Base-by-base conservation (phyloP, 2,113 vertebrate genomes). In the Myrmecobius fasciatus region DNA sequence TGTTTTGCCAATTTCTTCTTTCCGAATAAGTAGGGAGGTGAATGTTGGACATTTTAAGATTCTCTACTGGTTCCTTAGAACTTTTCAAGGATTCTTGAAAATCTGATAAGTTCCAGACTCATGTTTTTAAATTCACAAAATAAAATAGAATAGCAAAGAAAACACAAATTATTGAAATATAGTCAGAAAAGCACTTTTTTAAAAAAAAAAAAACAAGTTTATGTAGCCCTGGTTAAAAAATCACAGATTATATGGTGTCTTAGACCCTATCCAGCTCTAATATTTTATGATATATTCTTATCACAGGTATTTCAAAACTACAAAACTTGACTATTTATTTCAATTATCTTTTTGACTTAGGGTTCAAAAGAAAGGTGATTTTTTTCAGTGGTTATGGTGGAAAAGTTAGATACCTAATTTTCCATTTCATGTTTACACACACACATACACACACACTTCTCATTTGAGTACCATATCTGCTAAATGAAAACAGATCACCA, bases 401-500 rank as follows among this genome's bases (percentile, higher is more conserved):
- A 43, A 83, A 43, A 1, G 17, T 7, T 8, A 20, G 7, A 20
- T 43, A 43, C 17, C 17, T n/a, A n/a, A 75, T n/a, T n/a, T 75
- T 75, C 67, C 67, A 75, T 6, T 75, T 4, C 4, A 2, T 24
- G 7, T 43, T 22, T 43, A 20, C n/a, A 43, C 20, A n/a, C 12
- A 31, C 28, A 60, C 10, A 31, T 0, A 36, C 56, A n/a, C 60
- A 60, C 36, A 75, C 31, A 36, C 60, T 0, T 1, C 12, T 67
- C 52, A 94, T 47, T 25, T 36, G 92, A 94, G 92, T 48, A 96
- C 9, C 52, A 67, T 0, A 89, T 51, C 31, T 91, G 75, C 7
- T 48, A 93, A 83, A 95, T 2, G 52, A 1, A 88, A n/a, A 31
- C 28, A 60, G 1, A 25, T 97, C 96, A 96, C 83, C 17, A 92